phyloP scores from a whole-genome alignment of 2,888 invertebrate species.

The Gnatocerus cornutus region DNA sequence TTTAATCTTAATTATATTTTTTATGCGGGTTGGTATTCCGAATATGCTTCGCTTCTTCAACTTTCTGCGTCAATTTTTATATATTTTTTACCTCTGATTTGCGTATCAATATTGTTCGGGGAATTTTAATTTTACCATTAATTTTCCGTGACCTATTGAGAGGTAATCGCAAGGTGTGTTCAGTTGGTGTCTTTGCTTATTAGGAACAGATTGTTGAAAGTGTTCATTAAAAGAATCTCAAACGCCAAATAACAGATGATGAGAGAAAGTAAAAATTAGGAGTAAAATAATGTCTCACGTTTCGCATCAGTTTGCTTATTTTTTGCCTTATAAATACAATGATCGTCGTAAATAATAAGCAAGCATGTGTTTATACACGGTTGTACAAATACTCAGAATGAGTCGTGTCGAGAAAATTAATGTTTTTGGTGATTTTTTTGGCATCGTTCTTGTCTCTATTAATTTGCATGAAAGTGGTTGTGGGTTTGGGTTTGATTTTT shows the following conservation, averaged over 20 bases:
- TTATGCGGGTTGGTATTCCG: too few relatives aligned
- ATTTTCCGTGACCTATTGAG: not conserved
- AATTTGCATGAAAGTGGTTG: conserved; percentile 29
- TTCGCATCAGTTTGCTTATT: not conserved
- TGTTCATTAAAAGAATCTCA: conserved; percentile 37
- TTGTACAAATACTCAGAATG: not conserved
- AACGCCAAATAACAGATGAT: conserved; percentile 29
- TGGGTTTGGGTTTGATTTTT: conserved; percentile 28
- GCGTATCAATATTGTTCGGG: too few relatives aligned
- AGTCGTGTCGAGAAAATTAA: too few relatives aligned
- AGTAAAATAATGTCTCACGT: too few relatives aligned
- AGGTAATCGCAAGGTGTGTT: conserved; percentile 26
- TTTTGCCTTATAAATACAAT: not conserved
- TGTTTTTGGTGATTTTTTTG: too few relatives aligned
- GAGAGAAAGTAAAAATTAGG: conserved; percentile 24
- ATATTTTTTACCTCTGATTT: too few relatives aligned
- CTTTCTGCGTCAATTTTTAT: too few relatives aligned
- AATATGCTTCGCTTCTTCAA: too few relatives aligned
- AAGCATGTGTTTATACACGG: not conserved
- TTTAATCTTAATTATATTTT: too few relatives aligned
- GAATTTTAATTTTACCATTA: too few relatives aligned
- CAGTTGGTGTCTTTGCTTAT: conserved; percentile 11
- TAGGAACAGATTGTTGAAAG: conserved; percentile 15
- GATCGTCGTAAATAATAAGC: too few relatives aligned
- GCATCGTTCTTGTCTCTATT: not conserved